Conservation (phyloP, 2,113 vertebrate species). For the Arvicanthis niloticus region DNA sequence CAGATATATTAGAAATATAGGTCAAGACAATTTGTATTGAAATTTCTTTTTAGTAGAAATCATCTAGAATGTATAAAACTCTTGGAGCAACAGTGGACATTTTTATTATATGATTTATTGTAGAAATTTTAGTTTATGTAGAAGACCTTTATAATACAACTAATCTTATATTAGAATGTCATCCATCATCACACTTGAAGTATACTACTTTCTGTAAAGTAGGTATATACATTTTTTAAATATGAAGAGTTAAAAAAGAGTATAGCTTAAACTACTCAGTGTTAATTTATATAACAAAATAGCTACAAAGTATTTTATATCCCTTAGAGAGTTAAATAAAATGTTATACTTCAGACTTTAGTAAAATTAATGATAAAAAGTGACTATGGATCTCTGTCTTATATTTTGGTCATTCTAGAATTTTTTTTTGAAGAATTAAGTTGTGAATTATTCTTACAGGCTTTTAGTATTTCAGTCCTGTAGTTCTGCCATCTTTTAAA, state of each 20-base stretch:
- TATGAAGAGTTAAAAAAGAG: not conserved
- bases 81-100: not conserved
- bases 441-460: not conserved
- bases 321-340: not conserved
- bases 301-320: not conserved
- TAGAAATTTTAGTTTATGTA: not conserved
- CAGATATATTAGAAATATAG: not conserved
- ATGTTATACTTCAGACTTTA: not conserved
- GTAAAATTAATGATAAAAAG: not conserved
- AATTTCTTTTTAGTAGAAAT: not conserved
- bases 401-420: not conserved
- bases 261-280: not conserved
- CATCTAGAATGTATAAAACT: not conserved
- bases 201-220: not conserved
- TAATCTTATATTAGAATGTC: not conserved
- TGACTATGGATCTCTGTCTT: not conserved
- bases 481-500: not conserved
- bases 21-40: not conserved
- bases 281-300: not conserved
- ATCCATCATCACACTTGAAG: not conserved
- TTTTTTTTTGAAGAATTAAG: not conserved
- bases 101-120: not conserved
- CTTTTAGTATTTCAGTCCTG: not conserved
- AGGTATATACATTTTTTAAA: not conserved
- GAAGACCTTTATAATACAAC: not conserved